A percentile compares a stretch with the other conserved stretches of the same genome.
Conservation (phyloP, 2,888 invertebrate genomes). For the Drosophila affinis region DNA sequence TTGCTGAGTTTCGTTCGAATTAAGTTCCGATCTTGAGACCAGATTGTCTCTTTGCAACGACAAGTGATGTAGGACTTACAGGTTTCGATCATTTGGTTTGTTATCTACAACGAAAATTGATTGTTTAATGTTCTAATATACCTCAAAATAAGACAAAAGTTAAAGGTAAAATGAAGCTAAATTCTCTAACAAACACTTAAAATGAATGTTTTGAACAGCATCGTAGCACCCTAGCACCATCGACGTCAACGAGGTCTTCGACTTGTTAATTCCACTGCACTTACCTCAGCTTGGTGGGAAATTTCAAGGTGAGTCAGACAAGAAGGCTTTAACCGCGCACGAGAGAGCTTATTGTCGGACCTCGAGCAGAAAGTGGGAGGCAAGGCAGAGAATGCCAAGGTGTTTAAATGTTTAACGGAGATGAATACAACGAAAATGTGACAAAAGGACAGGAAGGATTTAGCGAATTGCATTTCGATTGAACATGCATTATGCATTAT, state of each 20-base stretch:
- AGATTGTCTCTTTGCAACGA: conserved; percentile 93
- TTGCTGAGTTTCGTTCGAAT: conserved; percentile 92
- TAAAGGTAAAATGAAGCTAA: background rate
- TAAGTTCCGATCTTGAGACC: conserved; percentile 91
- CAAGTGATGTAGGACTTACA: conserved; percentile 96
- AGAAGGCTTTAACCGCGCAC: conserved; percentile 58
- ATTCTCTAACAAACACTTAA: background rate
- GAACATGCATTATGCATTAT: no score
- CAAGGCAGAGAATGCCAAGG: background rate
- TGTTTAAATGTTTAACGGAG: background rate
- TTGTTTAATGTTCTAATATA: background rate
- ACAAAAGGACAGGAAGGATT: background rate
- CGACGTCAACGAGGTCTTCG: conserved; percentile 31
- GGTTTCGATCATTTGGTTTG: conserved; percentile 98
- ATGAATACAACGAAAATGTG: background rate
- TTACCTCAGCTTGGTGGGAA: conserved; percentile 32
- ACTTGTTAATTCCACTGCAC: conserved; percentile 52
- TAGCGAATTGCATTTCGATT: background rate
- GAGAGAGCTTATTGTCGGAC: conserved; percentile 65
- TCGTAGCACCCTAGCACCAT: background rate
- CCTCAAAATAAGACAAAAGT: background rate
- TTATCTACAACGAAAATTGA: conserved; percentile 86
- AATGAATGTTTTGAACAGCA: conserved; percentile 1
- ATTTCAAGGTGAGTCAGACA: conserved; percentile 48
- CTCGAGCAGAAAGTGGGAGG: conserved; percentile 30